Conservation (phyloP, 2,797 vertebrate genomes). For the Telmatherina bonti region DNA sequence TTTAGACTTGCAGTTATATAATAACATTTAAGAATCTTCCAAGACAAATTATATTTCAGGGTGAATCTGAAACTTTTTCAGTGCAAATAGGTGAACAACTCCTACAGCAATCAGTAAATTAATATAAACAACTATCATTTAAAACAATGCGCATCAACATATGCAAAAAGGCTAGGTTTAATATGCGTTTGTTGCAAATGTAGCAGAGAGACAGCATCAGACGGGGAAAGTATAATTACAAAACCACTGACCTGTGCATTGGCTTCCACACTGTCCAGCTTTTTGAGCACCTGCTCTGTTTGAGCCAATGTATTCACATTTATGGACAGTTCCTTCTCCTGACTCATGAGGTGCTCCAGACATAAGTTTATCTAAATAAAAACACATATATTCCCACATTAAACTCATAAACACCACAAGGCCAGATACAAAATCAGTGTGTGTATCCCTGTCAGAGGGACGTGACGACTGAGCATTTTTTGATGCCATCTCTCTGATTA, state of each 20-base stretch:
- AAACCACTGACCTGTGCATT: slow-evolving; percentile 85
- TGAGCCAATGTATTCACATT: slow-evolving; percentile 84
- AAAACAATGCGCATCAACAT: background rate
- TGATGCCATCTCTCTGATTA: too few species aligned
- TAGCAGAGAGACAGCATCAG: background rate
- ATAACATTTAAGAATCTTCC: background rate
- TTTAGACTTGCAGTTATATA: background rate
- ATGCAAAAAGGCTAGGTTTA: background rate
- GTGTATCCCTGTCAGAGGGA: background rate
- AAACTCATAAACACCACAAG: background rate
- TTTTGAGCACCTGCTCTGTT: slow-evolving; percentile 87
- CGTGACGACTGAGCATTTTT: too few species aligned
- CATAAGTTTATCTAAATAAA: slow-evolving; percentile 85
- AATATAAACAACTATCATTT: background rate
- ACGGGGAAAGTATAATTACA: background rate
- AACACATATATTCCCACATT: background rate
- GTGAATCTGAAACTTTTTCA: background rate
- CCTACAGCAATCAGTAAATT: background rate
- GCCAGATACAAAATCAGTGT: background rate
- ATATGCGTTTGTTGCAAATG: background rate
- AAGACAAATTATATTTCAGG: background rate
- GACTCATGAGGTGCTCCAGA: slow-evolving; percentile 85
- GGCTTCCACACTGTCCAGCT: slow-evolving; percentile 85
- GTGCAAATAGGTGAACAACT: background rate
- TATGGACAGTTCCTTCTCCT: slow-evolving; percentile 85